Evolutionary conservation across 2,797 vertebrate species (phyloP).

Genomic region (Syngnathus acus): DNA sequence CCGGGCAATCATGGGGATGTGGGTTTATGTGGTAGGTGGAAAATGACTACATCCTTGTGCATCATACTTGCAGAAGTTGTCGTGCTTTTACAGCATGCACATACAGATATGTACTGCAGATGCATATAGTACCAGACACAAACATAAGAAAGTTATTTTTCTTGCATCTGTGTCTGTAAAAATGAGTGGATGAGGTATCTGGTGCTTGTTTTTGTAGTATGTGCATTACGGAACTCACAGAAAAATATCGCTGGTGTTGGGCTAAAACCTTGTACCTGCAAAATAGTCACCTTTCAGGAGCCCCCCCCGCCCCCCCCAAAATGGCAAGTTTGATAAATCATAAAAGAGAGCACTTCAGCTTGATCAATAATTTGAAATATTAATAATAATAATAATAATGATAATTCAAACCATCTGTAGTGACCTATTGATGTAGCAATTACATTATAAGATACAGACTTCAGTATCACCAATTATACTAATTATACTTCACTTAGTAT

Average conservation of each 20-base stretch:
- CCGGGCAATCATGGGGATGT: conserved; percentile 47
- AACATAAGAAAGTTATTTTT: neutral
- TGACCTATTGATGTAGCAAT: neutral
- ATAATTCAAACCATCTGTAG: conserved; percentile 9
- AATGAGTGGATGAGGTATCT: neutral
- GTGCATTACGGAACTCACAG: conserved; percentile 17
- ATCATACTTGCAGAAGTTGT: conserved; percentile 32
- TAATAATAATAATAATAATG: too few species aligned
- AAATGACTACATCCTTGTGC: conserved; percentile 40
- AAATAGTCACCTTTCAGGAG: too few species aligned
- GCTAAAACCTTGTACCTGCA: too few species aligned
- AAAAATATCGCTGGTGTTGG: conserved; percentile 1
- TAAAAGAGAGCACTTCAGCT: too few species aligned
- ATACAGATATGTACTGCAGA: conserved; percentile 16
- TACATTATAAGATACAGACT: neutral
- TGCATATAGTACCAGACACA: neutral
- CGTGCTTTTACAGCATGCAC: conserved; percentile 5
- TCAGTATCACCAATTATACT: neutral
- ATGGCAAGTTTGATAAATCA: too few species aligned
- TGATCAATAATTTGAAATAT: too few species aligned
- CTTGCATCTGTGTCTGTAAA: neutral
- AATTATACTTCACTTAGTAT: neutral
- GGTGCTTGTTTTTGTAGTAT: conserved; percentile 14
- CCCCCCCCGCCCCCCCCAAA: too few species aligned
- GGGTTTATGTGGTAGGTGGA: conserved; percentile 39